Evolutionary conservation across 2,888 invertebrate species (phyloP), one percentile per base, ranked within the genome.

Genomic region (Nephrocerus scutellatus): DNA sequence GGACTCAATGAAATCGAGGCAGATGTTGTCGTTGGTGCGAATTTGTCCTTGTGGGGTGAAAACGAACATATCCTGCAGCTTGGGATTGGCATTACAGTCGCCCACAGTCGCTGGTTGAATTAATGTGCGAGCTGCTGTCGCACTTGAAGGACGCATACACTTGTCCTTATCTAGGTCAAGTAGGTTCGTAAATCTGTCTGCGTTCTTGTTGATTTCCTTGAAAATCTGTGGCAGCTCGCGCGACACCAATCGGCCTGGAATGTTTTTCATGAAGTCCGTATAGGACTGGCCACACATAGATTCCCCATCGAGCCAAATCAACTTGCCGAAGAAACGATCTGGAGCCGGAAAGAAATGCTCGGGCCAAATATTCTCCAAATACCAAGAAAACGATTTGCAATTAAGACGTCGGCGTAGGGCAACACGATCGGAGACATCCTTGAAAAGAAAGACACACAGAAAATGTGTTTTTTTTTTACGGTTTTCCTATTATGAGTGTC

Each of bases 311-410:
- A 66, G 42, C 58, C 64, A 60, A 26, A 65, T 57, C 3, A 92
- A 90, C 70, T 85, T 80, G 22, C 96, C 97, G 60, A 97, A 90
- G 71, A 90, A 89, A 47, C 88, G 74, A 50, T 84, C 82, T 2
- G 83, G 75, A 19, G 79, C 82, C 0, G 97, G 97, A 56, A 97
- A 86, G 64, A 95, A 97, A 60, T 97, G 86, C 59, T 95, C 87
- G 0, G 93, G 93, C 90, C 96, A 98, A 16, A 98, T 79, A 56
- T 87, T 88, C 37, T 88, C 80, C 51, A 98, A 72, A 66, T 93
- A 98, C 96, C 96, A 96, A 35, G 80, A 75, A 58, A 96, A 96
- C 50, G 77, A 78, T 67, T 90, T 86, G 63, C 95, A 95, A 13
- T 83, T 70, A 23, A 93, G 70, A 47, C 72, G 74, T 46, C 83